Conservation (phyloP, 2,113 vertebrate species). For the Passerina amoena region DNA sequence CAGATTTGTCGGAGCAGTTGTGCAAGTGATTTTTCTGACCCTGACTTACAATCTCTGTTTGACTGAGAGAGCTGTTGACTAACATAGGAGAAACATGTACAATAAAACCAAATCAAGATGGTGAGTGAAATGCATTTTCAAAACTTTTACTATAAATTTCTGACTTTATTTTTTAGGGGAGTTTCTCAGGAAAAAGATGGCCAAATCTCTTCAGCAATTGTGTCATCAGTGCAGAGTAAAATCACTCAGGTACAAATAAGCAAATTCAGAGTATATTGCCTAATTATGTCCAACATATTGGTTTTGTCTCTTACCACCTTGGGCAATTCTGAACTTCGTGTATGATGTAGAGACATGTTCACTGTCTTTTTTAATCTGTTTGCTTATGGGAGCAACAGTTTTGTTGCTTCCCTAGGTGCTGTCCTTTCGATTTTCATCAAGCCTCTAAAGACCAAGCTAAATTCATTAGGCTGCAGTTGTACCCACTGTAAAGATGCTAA, state of each 20-base stretch:
- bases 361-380: background rate
- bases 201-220: slow-evolving; percentile 90
- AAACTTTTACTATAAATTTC: background rate
- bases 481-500: background rate
- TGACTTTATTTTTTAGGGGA: slow-evolving; percentile 75
- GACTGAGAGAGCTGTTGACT: background rate
- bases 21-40: background rate
- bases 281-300: background rate
- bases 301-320: background rate
- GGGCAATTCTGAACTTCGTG: background rate
- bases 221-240: slow-evolving; percentile 97
- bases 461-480: background rate
- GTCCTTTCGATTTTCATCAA: background rate
- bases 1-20: background rate
- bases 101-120: background rate
- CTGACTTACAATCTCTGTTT: background rate
- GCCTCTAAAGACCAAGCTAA: background rate
- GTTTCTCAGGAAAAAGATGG: slow-evolving; percentile 94
- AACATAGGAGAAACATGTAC: background rate
- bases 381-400: background rate
- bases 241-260: slow-evolving; percentile 92
- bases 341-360: background rate
- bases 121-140: background rate
- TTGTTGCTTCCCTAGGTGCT: background rate
- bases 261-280: background rate